A percentile compares a stretch with the other conserved stretches of the same genome.
These are phyloP conservation scores for Heliornis fulica DNA, from an alignment of 2,113 vertebrate species.

Conservation along the genomic window DNA sequence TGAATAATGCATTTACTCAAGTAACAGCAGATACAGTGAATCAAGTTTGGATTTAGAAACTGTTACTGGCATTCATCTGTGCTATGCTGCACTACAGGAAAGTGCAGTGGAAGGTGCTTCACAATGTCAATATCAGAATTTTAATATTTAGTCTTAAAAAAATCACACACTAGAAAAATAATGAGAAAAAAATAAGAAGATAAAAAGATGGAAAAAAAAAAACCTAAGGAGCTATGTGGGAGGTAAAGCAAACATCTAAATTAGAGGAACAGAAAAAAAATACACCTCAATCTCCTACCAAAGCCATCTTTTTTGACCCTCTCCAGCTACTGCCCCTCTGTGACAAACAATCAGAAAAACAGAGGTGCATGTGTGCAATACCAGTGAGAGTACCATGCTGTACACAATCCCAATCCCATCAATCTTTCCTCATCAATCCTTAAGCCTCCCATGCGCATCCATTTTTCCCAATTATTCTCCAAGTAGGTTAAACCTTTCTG, in stretches of 20 bases:
- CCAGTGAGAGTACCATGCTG: background rate
- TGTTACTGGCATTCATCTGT: background rate
- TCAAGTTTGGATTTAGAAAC: background rate
- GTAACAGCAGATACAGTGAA: background rate
- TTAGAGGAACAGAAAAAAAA: background rate
- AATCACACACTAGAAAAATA: background rate
- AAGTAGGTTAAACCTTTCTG: background rate
- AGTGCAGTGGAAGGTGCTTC: background rate
- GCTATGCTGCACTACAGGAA: background rate
- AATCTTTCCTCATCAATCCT: background rate
- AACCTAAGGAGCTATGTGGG: background rate
- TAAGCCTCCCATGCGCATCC: background rate
- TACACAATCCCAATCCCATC: background rate
- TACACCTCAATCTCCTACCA: background rate
- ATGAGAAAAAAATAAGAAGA: background rate
- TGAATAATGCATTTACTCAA: background rate
- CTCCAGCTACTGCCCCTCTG: background rate
- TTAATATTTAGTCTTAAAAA: background rate
- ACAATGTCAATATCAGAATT: background rate
- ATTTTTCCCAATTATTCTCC: background rate
- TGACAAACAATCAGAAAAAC: too few relatives aligned
- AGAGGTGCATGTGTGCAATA: rapidly evolving
- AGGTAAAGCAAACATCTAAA: background rate
- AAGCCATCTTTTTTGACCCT: background rate
- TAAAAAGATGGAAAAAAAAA: background rate